phyloP scores from a whole-genome alignment of 2,113 vertebrate species.

The Hipposideros armiger region DNA sequence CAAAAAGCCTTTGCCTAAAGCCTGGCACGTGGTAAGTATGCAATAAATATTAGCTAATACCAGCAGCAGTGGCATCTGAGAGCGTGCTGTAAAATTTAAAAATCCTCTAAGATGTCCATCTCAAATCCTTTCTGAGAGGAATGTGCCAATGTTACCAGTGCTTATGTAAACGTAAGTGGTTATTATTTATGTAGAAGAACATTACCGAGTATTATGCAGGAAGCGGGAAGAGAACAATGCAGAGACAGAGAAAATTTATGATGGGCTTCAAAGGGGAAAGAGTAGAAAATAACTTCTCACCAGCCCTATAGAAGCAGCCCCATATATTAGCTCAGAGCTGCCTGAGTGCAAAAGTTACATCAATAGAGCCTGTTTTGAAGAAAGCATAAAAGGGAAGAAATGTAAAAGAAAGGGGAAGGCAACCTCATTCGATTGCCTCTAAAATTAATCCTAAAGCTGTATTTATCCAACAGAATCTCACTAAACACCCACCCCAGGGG shows the following conservation, averaged over 20 bases:
- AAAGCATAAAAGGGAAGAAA: not conserved
- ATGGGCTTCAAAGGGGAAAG: constrained; percentile 55
- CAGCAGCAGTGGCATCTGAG: not conserved
- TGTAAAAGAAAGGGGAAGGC: not conserved
- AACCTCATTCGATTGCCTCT: constrained; percentile 29
- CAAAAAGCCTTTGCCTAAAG: not conserved
- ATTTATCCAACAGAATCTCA: constrained; percentile 58
- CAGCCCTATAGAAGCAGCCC: not conserved
- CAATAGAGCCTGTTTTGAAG: not conserved
- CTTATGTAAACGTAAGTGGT: constrained; percentile 79
- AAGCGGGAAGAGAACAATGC: constrained; percentile 64
- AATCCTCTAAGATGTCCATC: constrained; percentile 60
- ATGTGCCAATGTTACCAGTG: constrained; percentile 38
- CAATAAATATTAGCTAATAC: constrained; percentile 73
- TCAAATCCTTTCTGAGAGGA: constrained; percentile 69
- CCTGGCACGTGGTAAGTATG: not conserved
- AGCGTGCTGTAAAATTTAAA: constrained; percentile 66
- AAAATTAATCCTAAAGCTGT: constrained; percentile 45
- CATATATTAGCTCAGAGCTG: not conserved
- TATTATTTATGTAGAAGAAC: constrained; percentile 82
- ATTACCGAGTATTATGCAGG: constrained; percentile 73
- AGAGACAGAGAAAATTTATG: constrained; percentile 65
- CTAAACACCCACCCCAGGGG: not conserved
- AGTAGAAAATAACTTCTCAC: constrained; percentile 42
- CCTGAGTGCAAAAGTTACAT: not conserved